Percentiles rank a stretch among this genome's conserved stretches.
phyloP scores from a whole-genome alignment of 2,113 vertebrate genomes.

The Pipra filicauda region DNA sequence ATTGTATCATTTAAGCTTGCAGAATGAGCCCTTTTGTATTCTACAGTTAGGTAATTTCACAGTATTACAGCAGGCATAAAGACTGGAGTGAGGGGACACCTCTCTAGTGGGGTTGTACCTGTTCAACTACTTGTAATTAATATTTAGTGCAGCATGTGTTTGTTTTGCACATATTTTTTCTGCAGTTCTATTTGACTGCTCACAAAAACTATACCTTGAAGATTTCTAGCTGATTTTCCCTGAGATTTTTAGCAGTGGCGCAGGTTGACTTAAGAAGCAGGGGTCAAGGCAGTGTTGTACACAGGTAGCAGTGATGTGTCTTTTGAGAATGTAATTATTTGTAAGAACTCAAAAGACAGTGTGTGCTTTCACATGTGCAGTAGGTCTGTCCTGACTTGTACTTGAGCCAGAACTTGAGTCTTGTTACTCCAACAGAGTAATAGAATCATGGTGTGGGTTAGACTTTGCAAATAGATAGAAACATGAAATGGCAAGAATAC shows the following conservation, averaged over 20 bases:
- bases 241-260: background rate
- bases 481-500: fast-evolving
- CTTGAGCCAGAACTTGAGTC: background rate
- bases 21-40: background rate
- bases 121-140: background rate
- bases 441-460: background rate
- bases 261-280: background rate
- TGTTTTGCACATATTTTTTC: background rate
- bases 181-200: background rate
- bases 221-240: background rate
- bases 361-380: background rate
- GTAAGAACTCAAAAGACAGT: fast-evolving
- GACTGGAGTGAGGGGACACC: background rate
- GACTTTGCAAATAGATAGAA: background rate
- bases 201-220: background rate
- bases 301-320: background rate
- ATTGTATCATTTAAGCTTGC: background rate
- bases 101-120: background rate
- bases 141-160: background rate
- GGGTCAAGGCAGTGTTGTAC: background rate
- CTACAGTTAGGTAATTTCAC: background rate
- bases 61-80: background rate
- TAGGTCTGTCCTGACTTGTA: background rate
- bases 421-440: background rate
- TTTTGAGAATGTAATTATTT: background rate